Evolutionary conservation across 2,888 invertebrate genomes (phyloP).

Genomic region (Caenorhabditis parvicauda): DNA sequence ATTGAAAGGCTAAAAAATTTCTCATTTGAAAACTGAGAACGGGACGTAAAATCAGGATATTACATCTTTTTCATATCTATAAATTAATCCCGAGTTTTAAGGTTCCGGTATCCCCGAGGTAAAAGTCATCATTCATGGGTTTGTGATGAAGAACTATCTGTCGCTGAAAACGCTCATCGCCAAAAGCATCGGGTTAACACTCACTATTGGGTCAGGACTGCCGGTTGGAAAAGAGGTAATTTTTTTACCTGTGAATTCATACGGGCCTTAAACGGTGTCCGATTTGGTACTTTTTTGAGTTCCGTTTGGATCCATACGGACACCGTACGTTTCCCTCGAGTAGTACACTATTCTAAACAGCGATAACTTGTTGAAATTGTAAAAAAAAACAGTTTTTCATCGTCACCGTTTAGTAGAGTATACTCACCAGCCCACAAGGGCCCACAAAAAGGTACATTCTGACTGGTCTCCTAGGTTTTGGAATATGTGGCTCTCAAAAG

Average conservation of each 20-base stretch:
- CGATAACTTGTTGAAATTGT: too few species aligned
- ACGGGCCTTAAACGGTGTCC: neutral
- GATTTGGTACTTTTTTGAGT: neutral
- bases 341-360: too few species aligned
- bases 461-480: too few species aligned
- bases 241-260: neutral
- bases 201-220: constrained; percentile 89
- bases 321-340: too few species aligned
- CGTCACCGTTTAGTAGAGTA: too few species aligned
- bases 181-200: constrained; percentile 88
- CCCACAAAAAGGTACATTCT: too few species aligned
- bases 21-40: neutral
- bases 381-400: too few species aligned
- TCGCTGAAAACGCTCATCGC: constrained; percentile 89
- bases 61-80: neutral
- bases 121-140: constrained; percentile 91
- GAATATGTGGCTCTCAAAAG: too few species aligned
- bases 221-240: constrained; percentile 86
- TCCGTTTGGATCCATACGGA: too few species aligned
- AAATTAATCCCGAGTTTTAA: constrained; percentile 3
- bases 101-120: constrained; percentile 98
- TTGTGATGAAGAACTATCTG: constrained; percentile 91
- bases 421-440: too few species aligned
- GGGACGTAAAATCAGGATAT: neutral
- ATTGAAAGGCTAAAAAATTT: too few species aligned